These are phyloP conservation scores for Pantherophis vulpinus DNA, from an alignment of 2,797 vertebrate genomes.

Conservation along the genomic window DNA sequence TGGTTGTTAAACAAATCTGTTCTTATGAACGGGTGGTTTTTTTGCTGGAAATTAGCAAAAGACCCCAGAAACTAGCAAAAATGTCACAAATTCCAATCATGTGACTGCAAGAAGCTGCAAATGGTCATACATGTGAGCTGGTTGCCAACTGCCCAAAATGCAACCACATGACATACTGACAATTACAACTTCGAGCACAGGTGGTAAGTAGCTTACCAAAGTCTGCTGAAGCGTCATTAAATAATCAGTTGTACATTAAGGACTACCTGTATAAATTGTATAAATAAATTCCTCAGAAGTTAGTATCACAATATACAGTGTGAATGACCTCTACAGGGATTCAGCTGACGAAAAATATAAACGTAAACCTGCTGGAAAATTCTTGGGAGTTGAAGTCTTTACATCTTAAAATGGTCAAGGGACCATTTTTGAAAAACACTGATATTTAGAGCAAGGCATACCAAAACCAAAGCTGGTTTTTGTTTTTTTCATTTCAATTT, in stretches of 20 bases:
- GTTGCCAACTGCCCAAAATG: neutral
- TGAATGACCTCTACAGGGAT: neutral
- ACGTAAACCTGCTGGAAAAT: neutral
- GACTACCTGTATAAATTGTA: neutral
- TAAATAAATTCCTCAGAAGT: neutral
- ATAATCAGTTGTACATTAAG: neutral
- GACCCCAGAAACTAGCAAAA: neutral
- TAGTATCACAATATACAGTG: neutral
- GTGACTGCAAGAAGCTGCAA: neutral
- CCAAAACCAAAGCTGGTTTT: conserved; percentile 5
- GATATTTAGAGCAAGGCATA: neutral
- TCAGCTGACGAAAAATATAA: neutral
- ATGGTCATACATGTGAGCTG: neutral
- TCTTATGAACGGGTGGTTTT: neutral
- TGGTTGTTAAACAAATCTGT: neutral
- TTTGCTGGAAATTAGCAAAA: neutral
- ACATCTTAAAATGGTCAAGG: neutral
- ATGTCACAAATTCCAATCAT: neutral
- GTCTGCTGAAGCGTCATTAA: neutral
- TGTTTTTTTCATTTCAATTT: conserved; percentile 59
- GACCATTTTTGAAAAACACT: neutral
- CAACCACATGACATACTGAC: neutral
- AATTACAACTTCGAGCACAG: neutral
- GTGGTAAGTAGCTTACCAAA: neutral
- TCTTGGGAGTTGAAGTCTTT: neutral